Base-by-base conservation (phyloP, 2,113 vertebrate genomes). In the Raphicerus campestris region DNA sequence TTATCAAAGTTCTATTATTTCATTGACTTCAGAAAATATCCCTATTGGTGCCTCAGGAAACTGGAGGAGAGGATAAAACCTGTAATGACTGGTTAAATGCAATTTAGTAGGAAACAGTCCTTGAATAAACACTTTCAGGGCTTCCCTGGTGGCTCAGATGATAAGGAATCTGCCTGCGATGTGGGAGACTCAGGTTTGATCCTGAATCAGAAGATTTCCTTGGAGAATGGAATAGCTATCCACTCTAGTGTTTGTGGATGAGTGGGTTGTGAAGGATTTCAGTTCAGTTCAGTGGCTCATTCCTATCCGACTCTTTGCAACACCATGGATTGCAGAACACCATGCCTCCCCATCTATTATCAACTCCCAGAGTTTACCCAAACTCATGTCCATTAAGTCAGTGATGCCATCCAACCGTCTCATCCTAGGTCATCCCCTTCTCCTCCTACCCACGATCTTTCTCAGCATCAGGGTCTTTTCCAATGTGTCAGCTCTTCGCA, bases 1-100 rank as follows among this genome's bases (percentile, higher is more conserved):
- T 88, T 93, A 66, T 47, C 77, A 55, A 88, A 86, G 16, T 66
- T 14, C 9, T 9, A 32, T 82, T 91, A 89, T 81, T 91, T 92
- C 30, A 78, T 0, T 89, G 61, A 51, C 39, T 88, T 39, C 20
- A 63, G 82, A 89, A 93, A 91, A 66, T 63, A 89, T 66, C 63
- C 47, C 53, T 56, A 60, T 1, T 55, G 56, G 5, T 47, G 2
- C 47, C 11, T 35, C 19, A 92, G 49, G 6, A 89, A 89, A 77
- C 35, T 85, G 5, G 32, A 73, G 42, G 22, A 80, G 26, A 78
- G 14, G 6, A 82, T 77, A 55, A 89, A 55, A 82, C 49, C 10
- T 77, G 28, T 9, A 80, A 89, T 35, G 32, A 80, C 2, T 42
- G 35, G 9, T 87, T 83, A 89, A 88, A 49, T 5, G 13, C 19